A percentile compares a stretch with the other conserved stretches of the same genome.
phyloP scores from a whole-genome alignment of 2,113 vertebrate genomes.

The Donacobius atricapilla region DNA sequence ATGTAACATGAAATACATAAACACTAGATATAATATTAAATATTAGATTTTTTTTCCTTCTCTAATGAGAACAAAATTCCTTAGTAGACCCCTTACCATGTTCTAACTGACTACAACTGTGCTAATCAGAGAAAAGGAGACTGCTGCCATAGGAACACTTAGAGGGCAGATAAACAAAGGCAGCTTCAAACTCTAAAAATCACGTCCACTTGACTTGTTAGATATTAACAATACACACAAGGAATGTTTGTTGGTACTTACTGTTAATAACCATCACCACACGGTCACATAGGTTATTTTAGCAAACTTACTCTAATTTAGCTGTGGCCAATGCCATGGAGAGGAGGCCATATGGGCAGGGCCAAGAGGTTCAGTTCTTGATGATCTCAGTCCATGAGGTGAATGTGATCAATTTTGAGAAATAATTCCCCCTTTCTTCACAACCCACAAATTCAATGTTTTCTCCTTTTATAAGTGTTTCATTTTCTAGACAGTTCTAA shows the following conservation, averaged over 20 bases:
- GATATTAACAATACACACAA: neutral
- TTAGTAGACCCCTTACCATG: neutral
- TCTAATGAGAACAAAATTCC: neutral
- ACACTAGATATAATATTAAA: neutral
- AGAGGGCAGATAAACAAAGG: neutral
- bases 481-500: neutral
- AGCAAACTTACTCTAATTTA: neutral
- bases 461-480: neutral
- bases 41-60: neutral
- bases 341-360: fast-evolving
- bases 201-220: neutral
- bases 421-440: neutral
- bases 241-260: neutral
- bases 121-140: neutral
- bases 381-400: neutral
- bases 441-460: neutral
- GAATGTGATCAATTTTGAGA: neutral
- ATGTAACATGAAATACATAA: neutral
- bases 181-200: neutral
- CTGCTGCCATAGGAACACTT: neutral
- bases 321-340: neutral
- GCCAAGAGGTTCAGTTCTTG: neutral
- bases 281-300: neutral
- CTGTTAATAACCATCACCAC: neutral
- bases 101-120: neutral